Conservation (phyloP, 2,797 vertebrate genomes). For the Sebastolobus altivelis region DNA sequence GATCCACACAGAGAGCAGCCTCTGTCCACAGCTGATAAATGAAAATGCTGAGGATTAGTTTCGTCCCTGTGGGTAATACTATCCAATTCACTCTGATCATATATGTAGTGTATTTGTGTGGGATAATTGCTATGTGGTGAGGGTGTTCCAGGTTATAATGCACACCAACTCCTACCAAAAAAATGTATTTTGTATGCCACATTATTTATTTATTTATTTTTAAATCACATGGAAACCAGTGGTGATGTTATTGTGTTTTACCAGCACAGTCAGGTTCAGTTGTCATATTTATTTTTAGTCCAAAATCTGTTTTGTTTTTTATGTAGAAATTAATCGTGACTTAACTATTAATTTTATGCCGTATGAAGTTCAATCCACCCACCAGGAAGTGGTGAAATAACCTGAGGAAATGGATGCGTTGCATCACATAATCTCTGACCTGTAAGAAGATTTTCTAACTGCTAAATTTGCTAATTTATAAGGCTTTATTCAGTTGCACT, state of each 20-base stretch:
- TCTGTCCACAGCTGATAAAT: constrained; percentile 65
- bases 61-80: constrained; percentile 57
- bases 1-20: constrained; percentile 52
- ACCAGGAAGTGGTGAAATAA: not conserved
- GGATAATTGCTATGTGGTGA: constrained; percentile 44
- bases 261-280: not conserved
- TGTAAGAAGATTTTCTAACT: not conserved
- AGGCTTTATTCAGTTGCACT: not conserved
- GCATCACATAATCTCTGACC: constrained; percentile 1
- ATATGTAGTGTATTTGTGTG: constrained; percentile 38
- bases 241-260: not conserved
- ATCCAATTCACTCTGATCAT: constrained; percentile 55
- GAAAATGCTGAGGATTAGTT: constrained; percentile 60
- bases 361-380: not conserved
- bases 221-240: not conserved
- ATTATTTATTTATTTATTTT: not conserved
- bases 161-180: not conserved
- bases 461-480: not conserved
- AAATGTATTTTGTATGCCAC: not conserved
- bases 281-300: not conserved
- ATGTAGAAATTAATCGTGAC: not conserved
- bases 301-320: not conserved
- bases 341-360: not conserved
- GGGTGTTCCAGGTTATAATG: constrained; percentile 13
- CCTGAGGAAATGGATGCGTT: not conserved